phyloP scores from a whole-genome alignment of 2,888 invertebrate species.

The Catocala sponsa region DNA sequence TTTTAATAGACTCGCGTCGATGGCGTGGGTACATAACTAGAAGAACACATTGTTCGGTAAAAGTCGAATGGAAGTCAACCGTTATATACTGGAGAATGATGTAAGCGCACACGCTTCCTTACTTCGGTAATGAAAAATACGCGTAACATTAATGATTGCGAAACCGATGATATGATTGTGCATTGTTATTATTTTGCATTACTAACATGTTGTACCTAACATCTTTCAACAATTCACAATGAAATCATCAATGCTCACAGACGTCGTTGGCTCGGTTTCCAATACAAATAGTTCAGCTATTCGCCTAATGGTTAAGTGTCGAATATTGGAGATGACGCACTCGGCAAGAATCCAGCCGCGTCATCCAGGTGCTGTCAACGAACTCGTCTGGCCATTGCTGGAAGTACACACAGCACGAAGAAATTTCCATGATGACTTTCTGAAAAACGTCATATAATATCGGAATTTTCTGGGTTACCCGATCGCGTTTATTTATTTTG shows the following conservation, averaged over 20 bases:
- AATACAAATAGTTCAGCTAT: conserved; percentile 57
- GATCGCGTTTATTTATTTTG: conserved; percentile 11
- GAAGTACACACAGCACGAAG: conserved; percentile 14
- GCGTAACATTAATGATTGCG: too few species aligned
- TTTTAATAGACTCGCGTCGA: too few species aligned
- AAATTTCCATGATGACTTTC: conserved; percentile 50
- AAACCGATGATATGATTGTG: too few species aligned
- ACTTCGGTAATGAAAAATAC: too few species aligned
- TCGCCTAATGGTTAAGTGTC: conserved; percentile 59
- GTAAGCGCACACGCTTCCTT: too few species aligned
- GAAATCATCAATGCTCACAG: conserved; percentile 34
- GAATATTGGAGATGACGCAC: conserved; percentile 70
- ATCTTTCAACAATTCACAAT: conserved; percentile 17
- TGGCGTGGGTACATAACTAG: too few species aligned
- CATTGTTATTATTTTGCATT: too few species aligned
- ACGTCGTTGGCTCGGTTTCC: conserved; percentile 63
- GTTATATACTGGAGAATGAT: too few species aligned
- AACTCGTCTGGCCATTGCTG: conserved; percentile 48
- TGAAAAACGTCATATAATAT: conserved; percentile 18
- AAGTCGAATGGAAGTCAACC: too few species aligned
- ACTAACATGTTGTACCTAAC: background rate
- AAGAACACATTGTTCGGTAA: too few species aligned
- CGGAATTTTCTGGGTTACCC: conserved; percentile 39
- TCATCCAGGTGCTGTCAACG: conserved; percentile 71
- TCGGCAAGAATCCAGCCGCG: conserved; percentile 57